These are phyloP conservation scores for Fopius arisanus DNA, from an alignment of 1,140 invertebrate genomes.

Conservation along the genomic window DNA sequence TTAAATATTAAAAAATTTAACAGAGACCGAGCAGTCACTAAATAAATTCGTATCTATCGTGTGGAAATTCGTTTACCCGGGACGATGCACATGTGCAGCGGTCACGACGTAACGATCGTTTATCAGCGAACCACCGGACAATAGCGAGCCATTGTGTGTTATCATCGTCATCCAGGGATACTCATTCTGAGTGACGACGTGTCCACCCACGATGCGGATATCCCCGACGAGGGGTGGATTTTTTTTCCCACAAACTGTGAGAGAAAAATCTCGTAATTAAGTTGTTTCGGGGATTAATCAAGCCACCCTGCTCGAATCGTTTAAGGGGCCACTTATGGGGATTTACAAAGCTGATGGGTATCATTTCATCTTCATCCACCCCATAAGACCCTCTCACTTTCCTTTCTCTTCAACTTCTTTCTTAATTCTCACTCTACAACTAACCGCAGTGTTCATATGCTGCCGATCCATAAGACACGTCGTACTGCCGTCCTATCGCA, in stretches of 20 bases:
- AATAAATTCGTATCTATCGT: background rate
- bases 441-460: conserved; percentile 32
- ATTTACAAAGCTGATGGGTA: no score
- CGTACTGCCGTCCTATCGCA: conserved; percentile 16
- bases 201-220: conserved; percentile 77
- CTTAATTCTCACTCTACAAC: background rate
- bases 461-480: conserved; percentile 31
- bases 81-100: conserved; percentile 84
- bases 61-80: conserved; percentile 59
- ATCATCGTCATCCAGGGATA: conserved; percentile 85
- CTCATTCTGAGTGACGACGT: conserved; percentile 74
- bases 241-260: conserved; percentile 30
- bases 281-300: no score
- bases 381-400: background rate
- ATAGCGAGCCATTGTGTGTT: conserved; percentile 83
- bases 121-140: conserved; percentile 84
- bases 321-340: no score
- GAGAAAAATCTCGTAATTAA: no score
- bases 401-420: no score
- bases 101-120: conserved; percentile 83
- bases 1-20: no score
- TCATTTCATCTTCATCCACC: no score
- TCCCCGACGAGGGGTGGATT: conserved; percentile 8
- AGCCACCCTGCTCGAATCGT: no score
- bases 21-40: no score